A percentile compares a stretch with the other conserved stretches of the same genome.
Evolutionary conservation across 64 coral and sea anemone species (phyloP).

Genomic region (Platygyra sinensis): DNA sequence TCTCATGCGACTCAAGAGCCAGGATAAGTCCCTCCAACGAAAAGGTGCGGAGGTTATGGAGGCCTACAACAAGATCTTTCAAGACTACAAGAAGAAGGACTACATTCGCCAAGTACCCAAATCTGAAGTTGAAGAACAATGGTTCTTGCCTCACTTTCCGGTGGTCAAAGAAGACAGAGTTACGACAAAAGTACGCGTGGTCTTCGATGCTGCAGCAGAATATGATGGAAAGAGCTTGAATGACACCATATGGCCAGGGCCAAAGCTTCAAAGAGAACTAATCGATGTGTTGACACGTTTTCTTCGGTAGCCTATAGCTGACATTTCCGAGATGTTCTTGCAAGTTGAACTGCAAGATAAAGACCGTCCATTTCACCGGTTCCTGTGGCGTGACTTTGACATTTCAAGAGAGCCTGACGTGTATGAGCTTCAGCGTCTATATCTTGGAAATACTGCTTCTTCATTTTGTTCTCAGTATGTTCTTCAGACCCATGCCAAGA

Average conservation of each 20-base stretch:
- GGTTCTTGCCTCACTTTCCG: constrained; percentile 22
- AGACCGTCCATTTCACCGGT: constrained; percentile 49
- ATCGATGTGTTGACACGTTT: constrained; percentile 51
- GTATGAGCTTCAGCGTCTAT: constrained; percentile 55
- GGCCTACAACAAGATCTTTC: constrained; percentile 44
- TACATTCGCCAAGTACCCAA: constrained; percentile 19
- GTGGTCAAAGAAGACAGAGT: constrained; percentile 33
- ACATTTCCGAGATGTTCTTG: constrained; percentile 75
- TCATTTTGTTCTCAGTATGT: constrained; percentile 35
- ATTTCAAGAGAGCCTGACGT: constrained; percentile 29
- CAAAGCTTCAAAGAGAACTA: constrained; percentile 60
- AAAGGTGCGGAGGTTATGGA: constrained; percentile 41
- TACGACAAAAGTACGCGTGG: constrained; percentile 53
- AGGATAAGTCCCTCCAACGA: constrained; percentile 11
- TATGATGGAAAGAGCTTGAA: constrained; percentile 60
- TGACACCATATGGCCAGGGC: constrained; percentile 34
- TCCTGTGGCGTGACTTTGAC: constrained; percentile 68
- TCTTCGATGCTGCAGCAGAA: constrained; percentile 46
- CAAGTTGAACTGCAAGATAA: constrained; percentile 52
- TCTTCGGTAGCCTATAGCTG: constrained; percentile 45
- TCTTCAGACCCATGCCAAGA: constrained; percentile 54
- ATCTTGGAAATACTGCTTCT: constrained; percentile 54
- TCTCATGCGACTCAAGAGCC: background rate
- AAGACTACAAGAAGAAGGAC: constrained; percentile 31
- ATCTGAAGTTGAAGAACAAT: constrained; percentile 4